Evolutionary conservation across 2,888 invertebrate genomes (phyloP), one percentile per base, ranked within the genome.

Genomic region (Xylocampa areola): DNA sequence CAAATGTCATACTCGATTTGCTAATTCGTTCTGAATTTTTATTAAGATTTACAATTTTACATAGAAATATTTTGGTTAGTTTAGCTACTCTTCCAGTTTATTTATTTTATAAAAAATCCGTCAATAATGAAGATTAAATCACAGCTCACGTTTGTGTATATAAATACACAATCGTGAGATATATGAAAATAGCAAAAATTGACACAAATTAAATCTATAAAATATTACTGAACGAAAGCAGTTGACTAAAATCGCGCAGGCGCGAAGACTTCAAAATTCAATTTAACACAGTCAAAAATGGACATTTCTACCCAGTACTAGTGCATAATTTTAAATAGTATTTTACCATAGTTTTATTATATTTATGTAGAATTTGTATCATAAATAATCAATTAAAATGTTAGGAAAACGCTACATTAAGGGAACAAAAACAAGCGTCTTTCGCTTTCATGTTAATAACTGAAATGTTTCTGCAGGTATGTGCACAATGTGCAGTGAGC

Each of bases 381-480:
- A n/a, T n/a, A 70, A 40, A 63, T 59, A 82, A 79, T 51, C 73
- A 77, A 70, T 66, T 81, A 91, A 87, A 87, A 92, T 92, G 92
- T 84, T 88, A 85, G 81, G 78, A 40, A 82, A 80, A 77, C 68
- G 76, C 71, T 74, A 60, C 76, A 78, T 30, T 52, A 81, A 73
- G 84, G 82, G 80, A 87, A 82, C 86, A 86, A 89, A 84, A 81
- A 80, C 67, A 77, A 84, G 89, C 86, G 86, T 62, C 73, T 85
- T 82, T 89, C 84, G 86, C 88, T 86, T 81, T 82, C 64, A 76
- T 81, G 79, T 84, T 89, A 84, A 71, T 81, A 86, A 89, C 82
- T 94, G 93, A 94, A 89, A 93, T 94, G 93, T 92, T 92, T 91
- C 81, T 86, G 84, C 92, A 92, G 92, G 93, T 92, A 81, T 61